phyloP scores from a whole-genome alignment of 2,888 invertebrate species.

The Lampropteryx suffumata region DNA sequence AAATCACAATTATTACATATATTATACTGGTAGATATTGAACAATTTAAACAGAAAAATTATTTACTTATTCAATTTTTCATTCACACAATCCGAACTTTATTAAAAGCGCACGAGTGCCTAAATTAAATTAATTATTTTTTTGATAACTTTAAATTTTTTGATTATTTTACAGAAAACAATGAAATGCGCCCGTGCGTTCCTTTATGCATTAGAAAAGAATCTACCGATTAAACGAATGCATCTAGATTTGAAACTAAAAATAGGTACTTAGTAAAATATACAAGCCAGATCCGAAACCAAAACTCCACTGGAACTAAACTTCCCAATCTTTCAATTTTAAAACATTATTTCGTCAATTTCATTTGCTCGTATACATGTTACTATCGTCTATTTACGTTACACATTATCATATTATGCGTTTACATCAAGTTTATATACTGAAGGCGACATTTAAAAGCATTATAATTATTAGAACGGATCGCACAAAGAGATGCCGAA shows the following conservation, averaged over 20 bases:
- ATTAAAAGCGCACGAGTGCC: slow-evolving; percentile 11
- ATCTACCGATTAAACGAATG: background rate
- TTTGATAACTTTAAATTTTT: background rate
- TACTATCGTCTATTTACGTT: slow-evolving; percentile 32
- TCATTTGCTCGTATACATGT: slow-evolving; percentile 36
- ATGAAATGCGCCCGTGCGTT: slow-evolving; percentile 1
- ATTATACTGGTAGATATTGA: slow-evolving; percentile 25
- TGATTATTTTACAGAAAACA: background rate
- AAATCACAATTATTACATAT: slow-evolving; percentile 15
- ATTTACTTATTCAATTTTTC: slow-evolving; percentile 17
- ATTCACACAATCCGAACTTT: slow-evolving; percentile 22
- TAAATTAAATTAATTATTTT: slow-evolving; percentile 3
- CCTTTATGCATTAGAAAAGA: slow-evolving; percentile 1
- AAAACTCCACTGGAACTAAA: slow-evolving; percentile 6
- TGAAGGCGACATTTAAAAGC: slow-evolving; percentile 29
- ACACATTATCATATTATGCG: slow-evolving; percentile 24
- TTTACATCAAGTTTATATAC: slow-evolving; percentile 24
- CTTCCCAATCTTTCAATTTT: slow-evolving; percentile 22
- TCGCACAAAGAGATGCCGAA: slow-evolving; percentile 9
- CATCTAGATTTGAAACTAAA: too few relatives aligned
- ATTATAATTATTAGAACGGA: slow-evolving; percentile 2
- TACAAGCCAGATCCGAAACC: background rate
- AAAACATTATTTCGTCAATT: slow-evolving; percentile 11
- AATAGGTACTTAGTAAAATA: too few relatives aligned
- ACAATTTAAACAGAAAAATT: slow-evolving; percentile 19